Conservation (phyloP, 2,888 invertebrate species). For the Cryptocheilus praepositus region DNA sequence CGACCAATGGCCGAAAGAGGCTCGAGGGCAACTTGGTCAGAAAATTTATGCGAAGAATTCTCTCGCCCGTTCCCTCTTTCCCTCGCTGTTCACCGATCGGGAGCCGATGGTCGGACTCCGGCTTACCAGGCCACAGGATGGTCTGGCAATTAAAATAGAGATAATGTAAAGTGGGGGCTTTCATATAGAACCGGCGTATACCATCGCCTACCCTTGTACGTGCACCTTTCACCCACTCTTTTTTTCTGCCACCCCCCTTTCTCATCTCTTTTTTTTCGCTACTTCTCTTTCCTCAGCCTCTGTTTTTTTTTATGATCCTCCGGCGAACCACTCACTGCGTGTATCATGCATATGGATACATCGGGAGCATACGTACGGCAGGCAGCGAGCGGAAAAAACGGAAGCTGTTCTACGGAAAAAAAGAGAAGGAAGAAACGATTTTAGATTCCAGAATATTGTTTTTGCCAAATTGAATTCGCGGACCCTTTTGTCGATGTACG, state of each 20-base stretch:
- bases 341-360: slow-evolving; percentile 38
- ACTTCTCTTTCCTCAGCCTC: neutral
- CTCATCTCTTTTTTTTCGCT: slow-evolving; percentile 14
- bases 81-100: neutral
- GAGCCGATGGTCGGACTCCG: slow-evolving; percentile 6
- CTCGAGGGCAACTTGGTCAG: slow-evolving; percentile 17
- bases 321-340: slow-evolving; percentile 38
- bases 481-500: too few relatives aligned
- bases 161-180: slow-evolving; percentile 11
- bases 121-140: slow-evolving; percentile 17
- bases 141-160: slow-evolving; percentile 38
- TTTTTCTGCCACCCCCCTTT: slow-evolving; percentile 8
- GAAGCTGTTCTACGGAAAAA: neutral
- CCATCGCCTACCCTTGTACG: neutral
- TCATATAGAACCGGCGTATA: neutral
- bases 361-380: too few relatives aligned
- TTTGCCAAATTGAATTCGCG: slow-evolving; percentile 37
- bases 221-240: neutral
- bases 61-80: slow-evolving; percentile 12
- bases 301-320: slow-evolving; percentile 10
- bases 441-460: slow-evolving; percentile 45
- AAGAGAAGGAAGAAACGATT: slow-evolving; percentile 16
- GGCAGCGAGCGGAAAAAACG: too few relatives aligned
- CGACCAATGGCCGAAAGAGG: slow-evolving; percentile 13
- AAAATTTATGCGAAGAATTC: slow-evolving; percentile 22